phyloP scores from a whole-genome alignment of 2,113 vertebrate species.

The Miniopterus natalensis region DNA sequence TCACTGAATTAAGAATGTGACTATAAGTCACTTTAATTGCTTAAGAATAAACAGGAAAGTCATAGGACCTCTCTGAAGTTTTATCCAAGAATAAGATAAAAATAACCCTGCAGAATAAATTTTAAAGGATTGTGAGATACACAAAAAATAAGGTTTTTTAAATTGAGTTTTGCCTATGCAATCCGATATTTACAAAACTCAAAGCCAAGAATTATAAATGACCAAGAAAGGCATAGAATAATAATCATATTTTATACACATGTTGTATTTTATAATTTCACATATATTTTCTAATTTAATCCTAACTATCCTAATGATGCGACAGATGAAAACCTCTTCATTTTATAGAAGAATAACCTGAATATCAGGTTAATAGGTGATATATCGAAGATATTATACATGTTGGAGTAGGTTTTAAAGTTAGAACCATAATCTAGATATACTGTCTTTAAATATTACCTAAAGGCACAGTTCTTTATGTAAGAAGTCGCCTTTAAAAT shows the following conservation, averaged over 20 bases:
- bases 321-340: background rate
- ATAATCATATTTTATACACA: background rate
- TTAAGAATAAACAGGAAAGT: background rate
- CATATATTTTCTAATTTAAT: background rate
- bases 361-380: background rate
- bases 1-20: background rate
- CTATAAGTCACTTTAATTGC: background rate
- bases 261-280: background rate
- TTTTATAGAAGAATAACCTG: conserved; percentile 11
- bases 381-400: background rate
- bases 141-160: background rate
- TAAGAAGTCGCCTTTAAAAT: background rate
- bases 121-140: background rate
- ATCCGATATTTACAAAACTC: conserved; percentile 10
- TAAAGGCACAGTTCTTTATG: background rate
- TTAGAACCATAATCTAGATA: background rate
- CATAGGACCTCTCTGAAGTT: background rate
- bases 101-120: background rate
- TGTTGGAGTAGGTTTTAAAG: background rate
- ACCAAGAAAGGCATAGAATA: background rate
- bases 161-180: background rate
- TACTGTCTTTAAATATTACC: background rate
- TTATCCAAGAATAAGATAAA: background rate
- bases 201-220: conserved; percentile 18
- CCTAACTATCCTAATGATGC: background rate